Evolutionary conservation across 2,113 vertebrate genomes (phyloP), one percentile per base, ranked within the genome.

Genomic region (Myocastor coypus): DNA sequence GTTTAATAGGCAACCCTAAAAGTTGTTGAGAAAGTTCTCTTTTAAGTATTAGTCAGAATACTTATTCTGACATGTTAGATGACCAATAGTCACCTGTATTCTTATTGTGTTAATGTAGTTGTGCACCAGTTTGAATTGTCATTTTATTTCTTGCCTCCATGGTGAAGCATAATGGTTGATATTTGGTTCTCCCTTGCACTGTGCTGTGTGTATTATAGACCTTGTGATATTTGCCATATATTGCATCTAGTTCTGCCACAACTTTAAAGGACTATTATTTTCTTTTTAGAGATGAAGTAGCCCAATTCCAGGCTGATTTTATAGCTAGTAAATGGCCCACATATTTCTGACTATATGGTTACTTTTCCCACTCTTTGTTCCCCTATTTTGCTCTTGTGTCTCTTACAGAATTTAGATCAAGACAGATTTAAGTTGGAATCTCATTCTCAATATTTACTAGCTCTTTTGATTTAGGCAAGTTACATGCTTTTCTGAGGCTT

Each of bases 271-370:
- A 85, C 66, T 64, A 28, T 77, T 86, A 83, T 17, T 92, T 94
- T 82, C 7, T 37, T 50, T 93, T 73, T 88, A 42, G 14, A 84
- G 63, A 75, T 46, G 34, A 92, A 24, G 32, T 92, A 96, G 89
- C 81, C 20, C 46, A 94, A 20, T 52, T 26, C 83, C 87, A 63
- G 34, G 71, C 55, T 92, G 30, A 75, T 94, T 59, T 83, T 93
- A 40, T 19, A 95, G 8, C 92, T 46, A 66, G 42, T 83, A 78
- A 92, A 63, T 64, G 32, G 34, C 13, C 32, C 14, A 77, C 13
- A 2, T 87, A 55, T 87, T 81, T 87, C 63, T 71, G 24, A 88
- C 26, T 12, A 26, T 10, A 34, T 42, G 26, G 34, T 81, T 30
- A 52, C 11, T 16, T 77, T 82, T 34, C 26, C 64, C 5, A 40